These are phyloP conservation scores for Stramonita haemastoma DNA, from an alignment of 2,888 invertebrate genomes.

Conservation along the genomic window DNA sequence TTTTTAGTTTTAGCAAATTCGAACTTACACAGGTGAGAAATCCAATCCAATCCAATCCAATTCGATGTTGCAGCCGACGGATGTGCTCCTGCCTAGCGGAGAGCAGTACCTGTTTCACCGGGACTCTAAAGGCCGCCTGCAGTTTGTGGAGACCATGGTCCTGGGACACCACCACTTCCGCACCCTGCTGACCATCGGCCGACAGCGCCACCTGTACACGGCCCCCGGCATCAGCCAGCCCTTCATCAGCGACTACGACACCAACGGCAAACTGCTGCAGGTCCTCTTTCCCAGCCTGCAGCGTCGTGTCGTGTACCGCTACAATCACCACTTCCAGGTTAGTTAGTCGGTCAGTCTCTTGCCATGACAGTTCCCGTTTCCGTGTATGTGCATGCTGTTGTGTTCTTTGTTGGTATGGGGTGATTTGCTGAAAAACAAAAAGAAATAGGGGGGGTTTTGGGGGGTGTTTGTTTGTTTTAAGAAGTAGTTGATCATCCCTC, in stretches of 20 bases:
- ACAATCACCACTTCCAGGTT: conserved; percentile 90
- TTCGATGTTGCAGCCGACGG: conserved; percentile 83
- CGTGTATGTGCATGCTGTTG: too few species aligned
- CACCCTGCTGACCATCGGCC: conserved; percentile 93
- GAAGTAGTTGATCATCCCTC: too few species aligned
- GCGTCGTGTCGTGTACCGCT: conserved; percentile 90
- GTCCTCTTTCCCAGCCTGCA: conserved; percentile 92
- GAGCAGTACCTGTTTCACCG: conserved; percentile 91
- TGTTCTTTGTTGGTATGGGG: too few species aligned
- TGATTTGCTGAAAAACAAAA: too few species aligned
- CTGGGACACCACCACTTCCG: conserved; percentile 93
- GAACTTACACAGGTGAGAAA: background rate
- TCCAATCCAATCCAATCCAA: background rate
- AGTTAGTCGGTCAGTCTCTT: conserved; percentile 77
- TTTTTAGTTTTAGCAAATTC: too few species aligned
- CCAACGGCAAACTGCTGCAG: conserved; percentile 92
- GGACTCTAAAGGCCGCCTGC: conserved; percentile 93
- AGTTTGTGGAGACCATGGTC: conserved; percentile 91
- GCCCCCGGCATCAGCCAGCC: conserved; percentile 91
- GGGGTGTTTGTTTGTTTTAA: too few species aligned
- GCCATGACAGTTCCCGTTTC: too few species aligned
- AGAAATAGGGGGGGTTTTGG: too few species aligned
- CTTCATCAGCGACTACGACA: conserved; percentile 93
- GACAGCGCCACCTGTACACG: conserved; percentile 94
- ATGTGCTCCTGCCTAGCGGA: conserved; percentile 92